These are phyloP conservation scores for Bathynomus jamesi DNA, from an alignment of 1,140 invertebrate species.

Conservation along the genomic window DNA sequence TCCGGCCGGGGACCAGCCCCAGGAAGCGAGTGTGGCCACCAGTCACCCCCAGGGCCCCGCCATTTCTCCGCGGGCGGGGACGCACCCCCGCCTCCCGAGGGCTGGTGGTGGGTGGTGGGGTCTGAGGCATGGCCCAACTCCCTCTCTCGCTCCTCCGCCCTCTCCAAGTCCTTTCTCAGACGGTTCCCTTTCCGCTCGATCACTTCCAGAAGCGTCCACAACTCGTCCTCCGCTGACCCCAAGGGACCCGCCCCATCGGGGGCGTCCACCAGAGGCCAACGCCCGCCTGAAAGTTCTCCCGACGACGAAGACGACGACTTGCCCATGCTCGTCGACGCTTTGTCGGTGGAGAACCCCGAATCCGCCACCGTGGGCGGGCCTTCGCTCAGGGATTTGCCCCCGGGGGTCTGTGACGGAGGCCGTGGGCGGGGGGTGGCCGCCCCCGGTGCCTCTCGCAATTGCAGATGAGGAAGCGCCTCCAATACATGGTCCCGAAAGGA, in stretches of 20 bases:
- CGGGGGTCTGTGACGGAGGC: neutral
- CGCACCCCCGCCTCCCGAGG: neutral
- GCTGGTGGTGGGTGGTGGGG: too few relatives aligned
- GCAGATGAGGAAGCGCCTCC: constrained; percentile 8
- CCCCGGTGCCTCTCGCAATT: neutral
- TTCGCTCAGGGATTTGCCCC: constrained; percentile 26
- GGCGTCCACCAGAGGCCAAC: constrained; percentile 21
- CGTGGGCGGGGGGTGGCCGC: too few relatives aligned
- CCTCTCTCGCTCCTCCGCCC: constrained; percentile 16
- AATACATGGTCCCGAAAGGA: constrained; percentile 10
- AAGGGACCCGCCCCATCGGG: constrained; percentile 9
- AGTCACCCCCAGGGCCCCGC: constrained; percentile 4
- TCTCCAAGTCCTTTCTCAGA: constrained; percentile 59
- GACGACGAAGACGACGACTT: constrained; percentile 28
- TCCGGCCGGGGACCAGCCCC: constrained; percentile 5
- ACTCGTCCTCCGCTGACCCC: constrained; percentile 57
- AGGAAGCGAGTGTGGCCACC: constrained; percentile 32
- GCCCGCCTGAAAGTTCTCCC: constrained; percentile 48
- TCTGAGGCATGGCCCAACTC: constrained; percentile 11
- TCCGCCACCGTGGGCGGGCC: constrained; percentile 25
- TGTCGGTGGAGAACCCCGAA: constrained; percentile 31
- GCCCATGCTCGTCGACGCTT: constrained; percentile 27
- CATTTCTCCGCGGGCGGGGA: constrained; percentile 12
- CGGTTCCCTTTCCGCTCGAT: constrained; percentile 69
- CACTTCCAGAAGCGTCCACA: constrained; percentile 73